Percentiles rank a stretch among this genome's conserved stretches.
Evolutionary conservation across 1,140 invertebrate genomes (phyloP).

Genomic region (Aphelenchoides fujianensis): DNA sequence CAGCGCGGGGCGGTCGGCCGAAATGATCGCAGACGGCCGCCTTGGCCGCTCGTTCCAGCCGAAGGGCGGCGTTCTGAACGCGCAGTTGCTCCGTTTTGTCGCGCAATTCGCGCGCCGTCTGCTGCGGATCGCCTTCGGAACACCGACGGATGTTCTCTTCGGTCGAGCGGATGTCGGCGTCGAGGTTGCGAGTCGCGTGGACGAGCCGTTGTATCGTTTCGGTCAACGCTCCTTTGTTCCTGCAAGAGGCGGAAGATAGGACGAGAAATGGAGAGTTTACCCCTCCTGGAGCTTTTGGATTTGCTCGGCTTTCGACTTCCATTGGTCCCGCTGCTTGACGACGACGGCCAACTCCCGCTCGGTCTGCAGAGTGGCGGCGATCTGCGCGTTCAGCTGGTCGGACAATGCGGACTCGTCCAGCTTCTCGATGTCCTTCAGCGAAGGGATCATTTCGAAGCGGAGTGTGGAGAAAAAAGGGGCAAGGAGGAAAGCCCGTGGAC

Average conservation of each 20-base stretch:
- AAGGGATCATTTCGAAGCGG: not conserved
- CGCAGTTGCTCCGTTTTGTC: not conserved
- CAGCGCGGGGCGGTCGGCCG: not conserved
- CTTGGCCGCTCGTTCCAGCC: constrained; percentile 1
- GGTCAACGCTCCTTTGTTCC: not conserved
- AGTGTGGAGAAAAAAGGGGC: too few relatives aligned
- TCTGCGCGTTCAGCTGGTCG: not conserved
- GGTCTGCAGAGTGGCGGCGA: not conserved
- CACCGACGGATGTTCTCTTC: not conserved
- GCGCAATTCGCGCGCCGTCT: constrained; percentile 1
- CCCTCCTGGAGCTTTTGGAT: not conserved
- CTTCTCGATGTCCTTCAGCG: not conserved
- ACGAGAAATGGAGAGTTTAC: not conserved
- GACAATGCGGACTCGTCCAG: constrained; percentile 3
- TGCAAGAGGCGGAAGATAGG: not conserved
- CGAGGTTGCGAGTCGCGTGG: not conserved
- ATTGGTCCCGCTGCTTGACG: constrained; percentile 3
- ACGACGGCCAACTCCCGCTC: not conserved
- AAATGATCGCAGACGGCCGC: not conserved
- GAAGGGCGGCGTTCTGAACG: not conserved
- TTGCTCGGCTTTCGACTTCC: constrained; percentile 11
- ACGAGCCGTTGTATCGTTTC: constrained; percentile 9
- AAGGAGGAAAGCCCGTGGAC: too few relatives aligned
- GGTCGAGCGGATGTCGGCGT: not conserved
- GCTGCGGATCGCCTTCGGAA: not conserved